These are phyloP conservation scores for Poliocrania exsul DNA, from an alignment of 2,797 vertebrate genomes.

Conservation along the genomic window DNA sequence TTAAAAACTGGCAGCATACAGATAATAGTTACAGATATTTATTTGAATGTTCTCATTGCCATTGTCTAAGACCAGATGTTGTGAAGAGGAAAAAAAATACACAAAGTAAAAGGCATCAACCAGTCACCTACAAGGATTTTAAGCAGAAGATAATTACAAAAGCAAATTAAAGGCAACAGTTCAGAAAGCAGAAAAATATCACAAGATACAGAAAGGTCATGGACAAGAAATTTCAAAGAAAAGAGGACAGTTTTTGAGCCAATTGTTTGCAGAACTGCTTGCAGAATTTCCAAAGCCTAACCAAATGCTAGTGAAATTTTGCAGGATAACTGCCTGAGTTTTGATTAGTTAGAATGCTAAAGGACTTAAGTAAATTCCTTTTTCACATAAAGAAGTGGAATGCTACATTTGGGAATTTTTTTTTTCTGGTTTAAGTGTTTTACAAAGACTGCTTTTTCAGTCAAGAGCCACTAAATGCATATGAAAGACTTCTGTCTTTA, in stretches of 20 bases:
- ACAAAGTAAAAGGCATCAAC: neutral
- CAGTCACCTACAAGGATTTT: neutral
- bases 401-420: neutral
- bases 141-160: neutral
- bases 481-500: neutral
- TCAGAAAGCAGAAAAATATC: neutral
- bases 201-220: neutral
- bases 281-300: neutral
- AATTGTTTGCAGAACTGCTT: neutral
- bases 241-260: neutral
- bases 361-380: neutral
- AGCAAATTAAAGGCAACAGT: neutral
- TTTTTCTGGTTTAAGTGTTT: neutral
- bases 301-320: neutral
- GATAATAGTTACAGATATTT: neutral
- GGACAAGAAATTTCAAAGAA: neutral
- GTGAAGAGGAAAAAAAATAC: neutral
- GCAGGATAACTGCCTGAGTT: neutral
- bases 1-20: neutral
- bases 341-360: neutral
- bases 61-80: neutral
- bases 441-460: constrained; percentile 3
- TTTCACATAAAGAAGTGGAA: neutral
- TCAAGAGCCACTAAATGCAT: neutral
- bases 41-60: neutral